These are phyloP conservation scores for Paracentrotus lividus DNA, from an alignment of 53 echinoderm and acorn worm genomes.

Conservation along the genomic window DNA sequence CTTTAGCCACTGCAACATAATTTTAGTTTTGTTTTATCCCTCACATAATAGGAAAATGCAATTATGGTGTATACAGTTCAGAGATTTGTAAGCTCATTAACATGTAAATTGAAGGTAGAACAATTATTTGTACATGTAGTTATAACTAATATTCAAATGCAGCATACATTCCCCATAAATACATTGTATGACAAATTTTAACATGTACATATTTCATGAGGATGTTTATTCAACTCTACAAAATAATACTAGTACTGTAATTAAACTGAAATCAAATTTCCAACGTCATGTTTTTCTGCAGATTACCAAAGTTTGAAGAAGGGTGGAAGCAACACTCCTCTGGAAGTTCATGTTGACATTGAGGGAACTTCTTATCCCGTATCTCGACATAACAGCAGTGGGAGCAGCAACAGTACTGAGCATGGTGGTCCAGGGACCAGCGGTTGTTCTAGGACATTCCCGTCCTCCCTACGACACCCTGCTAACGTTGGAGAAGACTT, in stretches of 20 bases:
- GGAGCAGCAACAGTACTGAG: constrained; percentile 88
- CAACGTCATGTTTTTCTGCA: not conserved
- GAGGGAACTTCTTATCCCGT: constrained; percentile 76
- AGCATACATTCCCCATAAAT: no score
- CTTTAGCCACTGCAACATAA: no score
- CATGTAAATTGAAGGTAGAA: no score
- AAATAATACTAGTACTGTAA: not conserved
- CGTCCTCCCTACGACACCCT: constrained; percentile 56
- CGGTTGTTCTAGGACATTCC: constrained; percentile 55
- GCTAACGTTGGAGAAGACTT: constrained; percentile 47
- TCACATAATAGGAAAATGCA: no score
- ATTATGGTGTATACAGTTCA: no score
- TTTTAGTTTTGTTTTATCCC: no score
- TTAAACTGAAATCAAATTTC: not conserved
- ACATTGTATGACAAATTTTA: no score
- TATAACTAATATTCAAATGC: no score
- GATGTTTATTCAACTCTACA: no score
- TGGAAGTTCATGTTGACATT: constrained; percentile 92
- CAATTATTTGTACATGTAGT: no score
- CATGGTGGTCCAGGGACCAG: constrained; percentile 54
- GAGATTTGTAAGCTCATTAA: no score
- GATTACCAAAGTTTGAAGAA: constrained; percentile 64
- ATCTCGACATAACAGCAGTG: constrained; percentile 89
- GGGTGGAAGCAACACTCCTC: constrained; percentile 56
- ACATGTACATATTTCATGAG: no score